Percentiles rank a stretch among this genome's conserved stretches.
Evolutionary conservation across 2,797 vertebrate genomes (phyloP).

Genomic region (Tapirus indicus): DNA sequence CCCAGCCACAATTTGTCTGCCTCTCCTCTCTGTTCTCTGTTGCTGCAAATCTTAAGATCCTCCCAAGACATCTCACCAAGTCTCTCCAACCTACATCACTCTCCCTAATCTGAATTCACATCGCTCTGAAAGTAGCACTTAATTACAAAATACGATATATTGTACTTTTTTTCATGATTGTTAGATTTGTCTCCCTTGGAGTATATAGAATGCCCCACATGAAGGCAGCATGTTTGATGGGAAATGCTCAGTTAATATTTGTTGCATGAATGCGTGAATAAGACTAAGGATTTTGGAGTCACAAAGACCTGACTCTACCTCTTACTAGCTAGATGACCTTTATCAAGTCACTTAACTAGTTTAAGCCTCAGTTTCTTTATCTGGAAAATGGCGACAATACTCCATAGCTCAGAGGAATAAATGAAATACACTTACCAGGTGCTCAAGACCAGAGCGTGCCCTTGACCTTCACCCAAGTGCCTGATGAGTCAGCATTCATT

Average conservation of each 20-base stretch:
- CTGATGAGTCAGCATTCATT: background rate
- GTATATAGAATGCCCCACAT: background rate
- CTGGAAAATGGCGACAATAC: slow-evolving; percentile 27
- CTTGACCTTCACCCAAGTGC: background rate
- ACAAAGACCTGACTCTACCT: slow-evolving; percentile 15
- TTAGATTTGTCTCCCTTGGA: background rate
- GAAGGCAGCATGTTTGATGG: background rate
- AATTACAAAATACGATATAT: background rate
- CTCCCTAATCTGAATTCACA: slow-evolving; percentile 18
- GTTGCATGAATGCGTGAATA: background rate
- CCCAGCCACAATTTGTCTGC: background rate
- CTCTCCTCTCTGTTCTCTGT: background rate
- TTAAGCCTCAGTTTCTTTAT: slow-evolving; percentile 15
- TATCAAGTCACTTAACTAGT: slow-evolving; percentile 3
- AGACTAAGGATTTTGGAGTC: background rate
- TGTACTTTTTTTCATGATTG: background rate
- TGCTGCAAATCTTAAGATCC: background rate
- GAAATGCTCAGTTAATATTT: background rate
- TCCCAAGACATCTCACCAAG: background rate
- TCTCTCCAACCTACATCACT: background rate
- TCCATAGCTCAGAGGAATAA: background rate
- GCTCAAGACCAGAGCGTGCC: background rate
- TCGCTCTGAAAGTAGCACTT: background rate
- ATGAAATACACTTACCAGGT: background rate
- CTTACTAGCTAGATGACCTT: background rate